Base-by-base conservation (phyloP, 2,888 invertebrate genomes). In the Pammene aurita region DNA sequence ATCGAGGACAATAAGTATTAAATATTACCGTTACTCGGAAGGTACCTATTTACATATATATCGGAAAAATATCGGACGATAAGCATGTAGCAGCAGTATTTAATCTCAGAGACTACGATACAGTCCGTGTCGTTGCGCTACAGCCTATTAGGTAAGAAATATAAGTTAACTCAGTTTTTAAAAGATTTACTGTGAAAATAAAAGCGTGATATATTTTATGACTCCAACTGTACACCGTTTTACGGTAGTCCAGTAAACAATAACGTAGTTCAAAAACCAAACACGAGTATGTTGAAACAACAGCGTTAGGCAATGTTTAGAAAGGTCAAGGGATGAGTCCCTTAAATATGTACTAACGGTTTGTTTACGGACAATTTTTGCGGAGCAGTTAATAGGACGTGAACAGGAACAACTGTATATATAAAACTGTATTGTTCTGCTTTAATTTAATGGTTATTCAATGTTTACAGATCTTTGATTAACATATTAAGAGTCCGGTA, bases 271-370 rank as follows among this genome's bases (percentile, higher is more conserved):
- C 10, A 52, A 42, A 52, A 58, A 52, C 41, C 34, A 16, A 44
- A 58, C 58, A 44, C 50, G 58, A 52, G 57, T 66, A 58, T 65
- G 56, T 48, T 57, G 13, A 50, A 50, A 58, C 42, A 58, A 66
- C 66, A 66, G 50, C 14, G 41, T 9, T 11, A 48, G 42, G 42
- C 50, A 56, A 34, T 66, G 66, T 58, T 66, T 50, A 16, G 7
- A 58, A 41, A 66, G 57, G 57, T 41, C 42, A 50, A 26, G 6
- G 61, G 61, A 41, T 62, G 50, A 57, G 50, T 16, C 42, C 34
- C 16, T 42, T 52, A 42, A 42, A 26, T 42, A 48, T 66, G 11
- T 44, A 58, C 46, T 66, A 13, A 16, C 44, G 14, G n/a, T 11
- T 42, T 58, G 42, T 66, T 58, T 62, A 62, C 50, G 18, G 9